These are phyloP conservation scores for Ceratitis capitata DNA, from an alignment of 1,140 invertebrate species.

Conservation along the genomic window DNA sequence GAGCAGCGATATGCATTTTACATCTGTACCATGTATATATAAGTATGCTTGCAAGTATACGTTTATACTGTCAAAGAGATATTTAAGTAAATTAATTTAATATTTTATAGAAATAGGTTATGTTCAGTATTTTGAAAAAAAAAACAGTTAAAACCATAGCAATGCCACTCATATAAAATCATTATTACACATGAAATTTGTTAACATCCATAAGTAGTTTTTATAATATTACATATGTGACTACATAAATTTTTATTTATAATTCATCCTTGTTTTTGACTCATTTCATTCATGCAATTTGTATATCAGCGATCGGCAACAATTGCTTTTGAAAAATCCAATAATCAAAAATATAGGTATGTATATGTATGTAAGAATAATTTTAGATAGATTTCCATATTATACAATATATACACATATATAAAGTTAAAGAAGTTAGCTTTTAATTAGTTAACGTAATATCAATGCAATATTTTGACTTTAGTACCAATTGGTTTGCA, in stretches of 20 bases:
- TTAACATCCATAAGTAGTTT: no score
- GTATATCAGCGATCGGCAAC: neutral
- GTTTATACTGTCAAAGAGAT: neutral
- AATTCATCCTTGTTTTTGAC: neutral
- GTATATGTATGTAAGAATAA: neutral
- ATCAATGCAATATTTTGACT: neutral
- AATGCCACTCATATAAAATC: neutral
- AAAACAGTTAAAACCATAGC: neutral
- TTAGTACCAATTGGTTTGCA: neutral
- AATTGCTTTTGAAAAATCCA: neutral
- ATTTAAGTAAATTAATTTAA: neutral
- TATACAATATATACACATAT: neutral
- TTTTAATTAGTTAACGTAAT: neutral
- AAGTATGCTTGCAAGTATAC: neutral
- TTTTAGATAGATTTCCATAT: neutral
- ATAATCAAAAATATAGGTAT: neutral
- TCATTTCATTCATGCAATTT: neutral
- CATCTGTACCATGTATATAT: neutral
- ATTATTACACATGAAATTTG: neutral
- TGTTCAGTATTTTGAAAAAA: neutral
- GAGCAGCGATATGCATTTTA: constrained; percentile 26
- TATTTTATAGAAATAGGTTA: neutral
- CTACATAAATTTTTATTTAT: neutral
- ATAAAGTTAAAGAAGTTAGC: neutral
- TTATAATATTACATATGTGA: no score